Evolutionary conservation across 2,113 vertebrate genomes (phyloP).

Genomic region (Phylloscopus whistleri): DNA sequence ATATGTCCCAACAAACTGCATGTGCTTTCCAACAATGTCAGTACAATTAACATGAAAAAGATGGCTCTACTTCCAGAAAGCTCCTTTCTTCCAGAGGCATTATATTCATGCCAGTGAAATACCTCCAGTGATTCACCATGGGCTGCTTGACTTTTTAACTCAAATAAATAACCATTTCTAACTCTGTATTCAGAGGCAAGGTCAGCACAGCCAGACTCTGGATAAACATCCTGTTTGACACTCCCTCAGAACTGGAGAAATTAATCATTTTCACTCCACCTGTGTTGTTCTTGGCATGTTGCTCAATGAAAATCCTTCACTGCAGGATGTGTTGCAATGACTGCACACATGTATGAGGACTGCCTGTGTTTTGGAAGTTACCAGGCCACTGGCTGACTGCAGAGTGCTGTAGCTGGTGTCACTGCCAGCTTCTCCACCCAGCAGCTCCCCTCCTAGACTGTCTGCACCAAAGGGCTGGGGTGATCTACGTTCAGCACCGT

Average conservation of each 20-base stretch:
- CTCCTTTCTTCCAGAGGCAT: neutral
- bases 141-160: neutral
- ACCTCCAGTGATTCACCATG: neutral
- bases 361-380: neutral
- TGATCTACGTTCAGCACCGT: accelerated
- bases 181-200: neutral
- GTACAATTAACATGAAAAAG: neutral
- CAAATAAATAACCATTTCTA: neutral
- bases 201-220: neutral
- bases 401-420: neutral
- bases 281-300: neutral
- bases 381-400: neutral
- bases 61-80: neutral
- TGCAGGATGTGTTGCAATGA: neutral
- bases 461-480: neutral
- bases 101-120: neutral
- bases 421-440: neutral
- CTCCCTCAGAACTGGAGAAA: neutral
- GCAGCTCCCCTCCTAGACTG: neutral
- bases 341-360: neutral
- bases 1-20: neutral
- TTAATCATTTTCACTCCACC: neutral
- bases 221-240: neutral
- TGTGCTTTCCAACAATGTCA: neutral
- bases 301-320: neutral